These are phyloP conservation scores for Mesembrinibis cayennensis DNA, from an alignment of 2,113 vertebrate species.

Conservation along the genomic window DNA sequence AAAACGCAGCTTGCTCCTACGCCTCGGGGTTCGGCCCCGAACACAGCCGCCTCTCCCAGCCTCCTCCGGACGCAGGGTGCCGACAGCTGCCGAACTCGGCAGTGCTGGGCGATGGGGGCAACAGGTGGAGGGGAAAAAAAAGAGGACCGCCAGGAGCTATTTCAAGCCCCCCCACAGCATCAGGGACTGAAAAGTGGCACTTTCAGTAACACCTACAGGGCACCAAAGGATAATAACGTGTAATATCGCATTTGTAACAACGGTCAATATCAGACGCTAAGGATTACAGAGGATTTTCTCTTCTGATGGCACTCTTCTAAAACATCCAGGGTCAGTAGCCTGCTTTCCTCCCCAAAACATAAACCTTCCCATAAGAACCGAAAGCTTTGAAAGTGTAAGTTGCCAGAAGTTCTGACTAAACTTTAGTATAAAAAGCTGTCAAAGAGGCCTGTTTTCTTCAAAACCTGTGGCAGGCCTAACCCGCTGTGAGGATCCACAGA, in stretches of 20 bases:
- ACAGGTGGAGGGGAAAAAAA: rapidly evolving
- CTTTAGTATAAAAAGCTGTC: neutral
- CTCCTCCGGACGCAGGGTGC: neutral
- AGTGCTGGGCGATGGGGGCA: neutral
- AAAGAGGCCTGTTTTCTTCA: neutral
- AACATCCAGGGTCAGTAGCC: neutral
- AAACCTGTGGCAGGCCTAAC: neutral
- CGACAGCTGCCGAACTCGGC: neutral
- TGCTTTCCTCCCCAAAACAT: neutral
- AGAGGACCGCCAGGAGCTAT: neutral
- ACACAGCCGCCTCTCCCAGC: neutral
- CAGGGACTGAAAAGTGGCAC: neutral
- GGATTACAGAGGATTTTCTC: neutral
- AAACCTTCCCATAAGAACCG: neutral
- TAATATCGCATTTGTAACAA: neutral
- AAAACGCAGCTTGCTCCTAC: neutral
- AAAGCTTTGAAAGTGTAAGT: neutral
- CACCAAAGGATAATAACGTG: neutral
- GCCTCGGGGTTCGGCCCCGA: neutral
- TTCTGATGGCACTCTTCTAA: neutral
- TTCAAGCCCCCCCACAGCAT: neutral
- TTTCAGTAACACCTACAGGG: neutral
- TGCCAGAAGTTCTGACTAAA: neutral
- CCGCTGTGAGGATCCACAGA: neutral
- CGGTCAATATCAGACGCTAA: neutral